These are phyloP conservation scores for Ophiodon elongatus DNA, from an alignment of 2,113 vertebrate species.

Conservation along the genomic window DNA sequence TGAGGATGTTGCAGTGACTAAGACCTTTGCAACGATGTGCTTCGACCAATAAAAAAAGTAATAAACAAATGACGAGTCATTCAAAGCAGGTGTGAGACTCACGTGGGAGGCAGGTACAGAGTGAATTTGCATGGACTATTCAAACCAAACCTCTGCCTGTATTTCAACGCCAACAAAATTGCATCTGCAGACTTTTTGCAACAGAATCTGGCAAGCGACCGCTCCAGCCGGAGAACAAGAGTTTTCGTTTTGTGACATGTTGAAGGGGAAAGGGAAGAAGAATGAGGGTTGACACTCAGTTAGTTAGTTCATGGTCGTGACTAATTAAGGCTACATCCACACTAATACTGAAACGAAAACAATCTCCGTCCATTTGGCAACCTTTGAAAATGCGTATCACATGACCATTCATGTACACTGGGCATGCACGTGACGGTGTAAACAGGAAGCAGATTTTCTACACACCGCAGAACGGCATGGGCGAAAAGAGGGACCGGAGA, in stretches of 20 bases:
- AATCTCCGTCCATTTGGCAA: too few species aligned
- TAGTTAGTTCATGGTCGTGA: slow-evolving; percentile 1
- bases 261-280: not conserved
- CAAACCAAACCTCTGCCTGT: slow-evolving; percentile 8
- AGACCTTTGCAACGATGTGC: not conserved
- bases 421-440: too few species aligned
- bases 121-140: slow-evolving; percentile 40
- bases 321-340: too few species aligned
- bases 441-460: too few species aligned
- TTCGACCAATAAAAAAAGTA: not conserved
- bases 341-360: too few species aligned
- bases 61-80: slow-evolving; percentile 51
- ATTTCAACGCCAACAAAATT: not conserved
- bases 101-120: not conserved
- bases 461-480: too few species aligned
- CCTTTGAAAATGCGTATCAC: too few species aligned
- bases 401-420: too few species aligned
- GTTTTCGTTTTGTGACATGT: not conserved
- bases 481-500: too few species aligned
- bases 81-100: slow-evolving; percentile 43
- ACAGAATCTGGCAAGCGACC: not conserved
- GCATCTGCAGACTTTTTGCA: not conserved
- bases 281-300: too few species aligned
- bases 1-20: not conserved
- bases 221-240: too few species aligned